Evolutionary conservation across 1,140 invertebrate species (phyloP).

Genomic region (Argopecten irradians): DNA sequence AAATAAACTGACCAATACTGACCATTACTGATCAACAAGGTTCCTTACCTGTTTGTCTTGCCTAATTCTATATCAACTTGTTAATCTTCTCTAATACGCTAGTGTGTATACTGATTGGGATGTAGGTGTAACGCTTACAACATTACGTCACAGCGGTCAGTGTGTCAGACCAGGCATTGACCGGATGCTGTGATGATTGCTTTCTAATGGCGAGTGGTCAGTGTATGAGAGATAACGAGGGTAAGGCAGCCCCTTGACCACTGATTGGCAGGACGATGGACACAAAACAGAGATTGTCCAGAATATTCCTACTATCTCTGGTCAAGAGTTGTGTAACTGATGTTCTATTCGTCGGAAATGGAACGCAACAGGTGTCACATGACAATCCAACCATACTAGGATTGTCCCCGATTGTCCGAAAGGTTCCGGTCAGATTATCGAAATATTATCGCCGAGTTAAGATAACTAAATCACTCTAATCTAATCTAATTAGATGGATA

Average conservation of each 20-base stretch:
- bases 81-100: not conserved
- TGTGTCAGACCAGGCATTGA: not conserved
- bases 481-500: not conserved
- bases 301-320: not conserved
- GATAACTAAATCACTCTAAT: not conserved
- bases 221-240: not conserved
- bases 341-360: not conserved
- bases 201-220: constrained; percentile 15
- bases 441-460: not conserved
- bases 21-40: too few relatives aligned
- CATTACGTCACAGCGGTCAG: not conserved
- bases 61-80: not conserved
- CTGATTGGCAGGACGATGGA: not conserved
- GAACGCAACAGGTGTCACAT: not conserved
- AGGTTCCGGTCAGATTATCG: not conserved
- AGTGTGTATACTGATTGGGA: not conserved
- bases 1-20: not conserved
- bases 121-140: not conserved
- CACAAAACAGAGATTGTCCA: not conserved
- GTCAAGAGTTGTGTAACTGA: not conserved
- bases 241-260: constrained; percentile 13
- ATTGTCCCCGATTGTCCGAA: not conserved
- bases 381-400: not conserved
- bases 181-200: not conserved
- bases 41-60: not conserved